Evolutionary conservation across 2,888 invertebrate genomes (phyloP).

Genomic region (Laspeyria flexula): DNA sequence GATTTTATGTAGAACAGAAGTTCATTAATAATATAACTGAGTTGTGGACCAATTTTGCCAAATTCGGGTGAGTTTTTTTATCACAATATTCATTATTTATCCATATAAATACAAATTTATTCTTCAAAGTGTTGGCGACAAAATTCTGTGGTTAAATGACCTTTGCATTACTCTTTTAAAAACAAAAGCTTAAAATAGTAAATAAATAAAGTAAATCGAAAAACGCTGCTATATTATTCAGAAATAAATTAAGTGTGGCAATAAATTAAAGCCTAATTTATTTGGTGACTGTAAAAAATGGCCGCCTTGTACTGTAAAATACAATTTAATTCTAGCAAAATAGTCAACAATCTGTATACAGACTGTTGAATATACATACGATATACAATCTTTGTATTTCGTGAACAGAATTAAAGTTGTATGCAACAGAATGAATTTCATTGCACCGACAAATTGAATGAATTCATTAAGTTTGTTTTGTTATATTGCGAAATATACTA

Average conservation of each 20-base stretch:
- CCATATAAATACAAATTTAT: too few relatives aligned
- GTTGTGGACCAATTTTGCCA: constrained; percentile 79
- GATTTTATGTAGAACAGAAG: constrained; percentile 51
- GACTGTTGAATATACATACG: background rate
- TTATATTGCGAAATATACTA: constrained; percentile 16
- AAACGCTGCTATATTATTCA: background rate
- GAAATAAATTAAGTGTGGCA: constrained; percentile 1
- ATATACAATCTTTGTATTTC: background rate
- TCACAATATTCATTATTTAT: too few relatives aligned
- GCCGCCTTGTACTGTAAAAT: background rate
- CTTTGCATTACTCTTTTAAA: too few relatives aligned
- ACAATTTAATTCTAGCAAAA: constrained; percentile 18
- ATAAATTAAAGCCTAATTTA: constrained; percentile 6
- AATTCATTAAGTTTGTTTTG: constrained; percentile 8
- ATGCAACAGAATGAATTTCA: constrained; percentile 31
- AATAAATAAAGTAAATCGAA: background rate
- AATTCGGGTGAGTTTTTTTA: constrained; percentile 66
- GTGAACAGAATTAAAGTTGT: constrained; percentile 6
- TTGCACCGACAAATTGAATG: constrained; percentile 21
- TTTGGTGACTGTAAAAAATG: background rate
- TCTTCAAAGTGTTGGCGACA: too few relatives aligned
- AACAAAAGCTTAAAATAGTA: too few relatives aligned
- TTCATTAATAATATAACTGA: constrained; percentile 64
- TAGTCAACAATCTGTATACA: background rate
- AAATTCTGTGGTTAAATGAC: too few relatives aligned